Evolutionary conservation across 2,113 vertebrate genomes (phyloP).

Genomic region (Urocynchramus pylzowi): DNA sequence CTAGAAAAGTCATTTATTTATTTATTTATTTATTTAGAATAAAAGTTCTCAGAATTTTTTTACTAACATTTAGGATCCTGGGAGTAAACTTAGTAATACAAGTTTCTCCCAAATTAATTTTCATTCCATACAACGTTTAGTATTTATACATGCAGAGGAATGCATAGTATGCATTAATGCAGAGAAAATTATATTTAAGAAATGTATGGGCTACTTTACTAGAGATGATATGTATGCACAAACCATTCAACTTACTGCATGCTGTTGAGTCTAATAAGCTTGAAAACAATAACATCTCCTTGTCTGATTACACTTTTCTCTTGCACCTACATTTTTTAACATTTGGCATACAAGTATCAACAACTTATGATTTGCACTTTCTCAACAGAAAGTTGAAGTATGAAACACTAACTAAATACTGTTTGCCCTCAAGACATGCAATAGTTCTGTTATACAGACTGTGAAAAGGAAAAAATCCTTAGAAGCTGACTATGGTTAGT

Average conservation of each 20-base stretch:
- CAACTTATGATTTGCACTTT: constrained; percentile 15
- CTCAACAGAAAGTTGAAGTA: background rate
- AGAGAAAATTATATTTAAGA: background rate
- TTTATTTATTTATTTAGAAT: constrained; percentile 53
- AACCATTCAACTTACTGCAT: background rate
- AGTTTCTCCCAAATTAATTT: background rate
- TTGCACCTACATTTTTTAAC: background rate
- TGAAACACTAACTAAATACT: constrained; percentile 39
- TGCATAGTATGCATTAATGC: background rate
- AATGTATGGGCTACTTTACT: background rate
- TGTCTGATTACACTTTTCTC: background rate
- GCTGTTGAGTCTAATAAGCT: background rate
- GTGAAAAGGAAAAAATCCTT: constrained; percentile 48
- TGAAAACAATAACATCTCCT: constrained; percentile 41
- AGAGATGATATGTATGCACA: background rate
- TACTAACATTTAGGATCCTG: constrained; percentile 12
- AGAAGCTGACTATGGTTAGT: background rate
- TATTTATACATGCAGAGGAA: background rate
- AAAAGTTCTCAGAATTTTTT: constrained; percentile 58
- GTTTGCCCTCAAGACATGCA: constrained; percentile 16
- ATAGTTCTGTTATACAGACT: constrained; percentile 24
- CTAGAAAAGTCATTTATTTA: constrained; percentile 24
- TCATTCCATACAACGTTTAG: background rate
- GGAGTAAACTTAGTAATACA: background rate
- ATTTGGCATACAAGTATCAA: background rate